Evolutionary conservation across 2,888 invertebrate species (phyloP).

Genomic region (Isoperla grammatica): DNA sequence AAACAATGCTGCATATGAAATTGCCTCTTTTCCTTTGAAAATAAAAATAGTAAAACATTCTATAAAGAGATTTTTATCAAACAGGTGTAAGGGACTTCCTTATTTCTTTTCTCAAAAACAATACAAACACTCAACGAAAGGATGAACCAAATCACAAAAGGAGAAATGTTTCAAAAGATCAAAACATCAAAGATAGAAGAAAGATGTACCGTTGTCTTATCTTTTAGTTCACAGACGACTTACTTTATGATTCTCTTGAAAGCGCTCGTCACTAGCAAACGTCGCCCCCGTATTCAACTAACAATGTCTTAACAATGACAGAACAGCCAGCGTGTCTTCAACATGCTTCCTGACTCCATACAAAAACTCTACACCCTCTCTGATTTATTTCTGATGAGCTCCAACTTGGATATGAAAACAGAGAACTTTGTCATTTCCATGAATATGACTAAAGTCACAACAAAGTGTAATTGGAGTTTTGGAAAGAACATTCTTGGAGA

Average conservation of each 20-base stretch:
- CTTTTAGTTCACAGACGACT: conserved; percentile 26
- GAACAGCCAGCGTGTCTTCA: neutral
- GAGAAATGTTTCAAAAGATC: conserved; percentile 10
- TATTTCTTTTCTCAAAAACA: too few relatives aligned
- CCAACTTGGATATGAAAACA: neutral
- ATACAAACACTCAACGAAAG: too few relatives aligned
- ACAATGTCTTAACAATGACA: conserved; percentile 17
- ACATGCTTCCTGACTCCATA: neutral
- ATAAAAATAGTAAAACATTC: too few relatives aligned
- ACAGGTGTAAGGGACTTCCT: too few relatives aligned
- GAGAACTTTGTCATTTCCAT: conserved; percentile 6
- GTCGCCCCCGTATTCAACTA: conserved; percentile 1
- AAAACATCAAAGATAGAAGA: conserved; percentile 1
- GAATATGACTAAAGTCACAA: conserved; percentile 13
- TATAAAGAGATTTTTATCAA: too few relatives aligned
- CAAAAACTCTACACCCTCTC: neutral
- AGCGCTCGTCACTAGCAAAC: neutral
- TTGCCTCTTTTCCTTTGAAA: too few relatives aligned
- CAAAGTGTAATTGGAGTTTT: conserved; percentile 7
- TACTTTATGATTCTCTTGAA: conserved; percentile 17
- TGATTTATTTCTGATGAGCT: conserved; percentile 14
- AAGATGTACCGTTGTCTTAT: conserved; percentile 19
- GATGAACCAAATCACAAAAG: conserved; percentile 1
- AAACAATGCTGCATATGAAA: too few relatives aligned
- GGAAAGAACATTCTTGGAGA: neutral